Percentiles rank a stretch among this genome's conserved stretches.
phyloP scores from a whole-genome alignment of 2,113 vertebrate species.

The Xenopus laevis region DNA sequence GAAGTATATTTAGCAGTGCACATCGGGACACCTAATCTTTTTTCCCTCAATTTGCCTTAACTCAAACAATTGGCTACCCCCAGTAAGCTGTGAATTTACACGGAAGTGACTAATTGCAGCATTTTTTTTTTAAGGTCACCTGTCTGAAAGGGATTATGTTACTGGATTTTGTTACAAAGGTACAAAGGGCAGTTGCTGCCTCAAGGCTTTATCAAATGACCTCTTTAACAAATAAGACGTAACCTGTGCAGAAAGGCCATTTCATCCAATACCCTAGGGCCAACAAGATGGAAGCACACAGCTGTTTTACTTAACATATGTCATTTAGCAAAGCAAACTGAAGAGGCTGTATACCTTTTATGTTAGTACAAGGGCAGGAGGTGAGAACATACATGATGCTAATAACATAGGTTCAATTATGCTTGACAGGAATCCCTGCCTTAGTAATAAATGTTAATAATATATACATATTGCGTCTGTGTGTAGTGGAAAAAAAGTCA shows the following conservation, averaged over 20 bases:
- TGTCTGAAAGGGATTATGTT: slow-evolving; percentile 61
- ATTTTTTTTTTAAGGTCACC: slow-evolving; percentile 61
- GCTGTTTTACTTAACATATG: slow-evolving; percentile 45
- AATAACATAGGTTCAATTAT: slow-evolving; percentile 24
- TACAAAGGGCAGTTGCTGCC: slow-evolving; percentile 49
- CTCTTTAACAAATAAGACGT: slow-evolving; percentile 59
- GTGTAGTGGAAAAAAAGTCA: too few relatives aligned
- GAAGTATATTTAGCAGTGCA: too few relatives aligned
- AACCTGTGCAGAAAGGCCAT: slow-evolving; percentile 49
- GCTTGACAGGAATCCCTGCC: slow-evolving; percentile 25
- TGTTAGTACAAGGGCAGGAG: slow-evolving; percentile 46
- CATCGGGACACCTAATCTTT: neutral
- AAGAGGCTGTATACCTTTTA: slow-evolving; percentile 35
- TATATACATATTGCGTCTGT: too few relatives aligned
- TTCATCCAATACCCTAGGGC: slow-evolving; percentile 50
- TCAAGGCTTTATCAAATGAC: slow-evolving; percentile 53
- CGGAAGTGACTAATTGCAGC: slow-evolving; percentile 54
- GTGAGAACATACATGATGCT: slow-evolving; percentile 51
- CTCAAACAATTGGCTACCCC: slow-evolving; percentile 45
- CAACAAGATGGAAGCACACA: slow-evolving; percentile 48
- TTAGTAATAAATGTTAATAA: neutral
- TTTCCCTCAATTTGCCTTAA: slow-evolving; percentile 22
- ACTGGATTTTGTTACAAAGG: slow-evolving; percentile 51
- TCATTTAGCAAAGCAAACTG: slow-evolving; percentile 50
- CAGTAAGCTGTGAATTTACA: slow-evolving; percentile 55